Percentiles rank a stretch among this genome's conserved stretches.
phyloP scores from a whole-genome alignment of 2,797 vertebrate species.

The Pitangus sulphuratus region DNA sequence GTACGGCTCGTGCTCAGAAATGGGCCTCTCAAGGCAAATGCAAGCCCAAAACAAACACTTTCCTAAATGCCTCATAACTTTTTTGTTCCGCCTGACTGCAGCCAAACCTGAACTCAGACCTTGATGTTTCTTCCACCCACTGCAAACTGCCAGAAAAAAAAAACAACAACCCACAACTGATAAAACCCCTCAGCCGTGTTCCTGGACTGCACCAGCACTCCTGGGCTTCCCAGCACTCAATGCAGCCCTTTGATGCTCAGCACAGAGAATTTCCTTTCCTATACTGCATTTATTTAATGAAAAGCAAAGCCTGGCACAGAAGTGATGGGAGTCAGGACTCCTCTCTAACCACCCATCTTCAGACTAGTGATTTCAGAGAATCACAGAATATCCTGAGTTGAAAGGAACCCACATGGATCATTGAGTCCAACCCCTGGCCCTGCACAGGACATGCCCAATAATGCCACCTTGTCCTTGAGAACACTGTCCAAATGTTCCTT shows the following conservation, averaged over 20 bases:
- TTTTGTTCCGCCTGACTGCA: background rate
- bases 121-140: background rate
- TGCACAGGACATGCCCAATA: background rate
- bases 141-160: background rate
- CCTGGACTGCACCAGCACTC: background rate
- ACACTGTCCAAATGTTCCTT: rapidly evolving
- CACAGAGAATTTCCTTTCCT: background rate
- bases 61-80: background rate
- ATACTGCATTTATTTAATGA: background rate
- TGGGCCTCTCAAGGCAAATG: conserved; percentile 1
- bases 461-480: background rate
- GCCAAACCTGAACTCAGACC: background rate
- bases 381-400: background rate
- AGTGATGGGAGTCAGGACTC: background rate
- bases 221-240: background rate
- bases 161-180: background rate
- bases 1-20: rapidly evolving
- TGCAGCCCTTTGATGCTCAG: background rate
- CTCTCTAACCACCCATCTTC: background rate
- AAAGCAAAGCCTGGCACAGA: background rate
- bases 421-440: background rate
- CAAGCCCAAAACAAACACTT: conserved; percentile 28
- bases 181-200: background rate
- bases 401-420: background rate
- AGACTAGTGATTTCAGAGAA: background rate